Evolutionary conservation across 2,888 invertebrate genomes (phyloP).

Genomic region (Heteropelma amictum): DNA sequence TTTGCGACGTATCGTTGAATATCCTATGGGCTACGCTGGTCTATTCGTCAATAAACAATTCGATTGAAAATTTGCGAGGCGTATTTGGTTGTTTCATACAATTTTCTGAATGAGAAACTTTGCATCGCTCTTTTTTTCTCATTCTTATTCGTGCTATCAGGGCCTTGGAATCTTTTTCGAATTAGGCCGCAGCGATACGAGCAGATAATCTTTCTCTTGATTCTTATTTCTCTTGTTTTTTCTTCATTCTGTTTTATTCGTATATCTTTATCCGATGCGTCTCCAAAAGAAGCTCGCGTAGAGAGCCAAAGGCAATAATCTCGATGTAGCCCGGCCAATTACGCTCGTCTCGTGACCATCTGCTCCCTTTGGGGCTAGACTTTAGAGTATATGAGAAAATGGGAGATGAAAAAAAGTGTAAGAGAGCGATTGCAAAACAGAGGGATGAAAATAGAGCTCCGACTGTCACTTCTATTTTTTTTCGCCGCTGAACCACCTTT

Average conservation of each 20-base stretch:
- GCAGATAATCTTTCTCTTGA: neutral
- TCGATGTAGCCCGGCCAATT: conserved; percentile 73
- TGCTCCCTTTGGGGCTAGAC: conserved; percentile 66
- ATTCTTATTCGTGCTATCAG: conserved; percentile 10
- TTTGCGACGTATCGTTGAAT: no score
- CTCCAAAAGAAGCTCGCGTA: conserved; percentile 47
- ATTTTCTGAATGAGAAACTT: conserved; percentile 9
- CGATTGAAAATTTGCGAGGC: no score
- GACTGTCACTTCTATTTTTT: conserved; percentile 44
- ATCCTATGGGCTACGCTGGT: no score
- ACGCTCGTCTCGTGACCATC: conserved; percentile 76
- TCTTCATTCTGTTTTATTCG: conserved; percentile 1
- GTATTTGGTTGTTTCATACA: no score
- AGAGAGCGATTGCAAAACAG: conserved; percentile 1
- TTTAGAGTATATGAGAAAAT: conserved; percentile 43
- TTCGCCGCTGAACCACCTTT: conserved; percentile 16
- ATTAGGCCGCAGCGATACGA: conserved; percentile 7
- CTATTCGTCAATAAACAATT: no score
- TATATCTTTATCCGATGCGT: conserved; percentile 36
- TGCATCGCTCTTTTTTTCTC: neutral
- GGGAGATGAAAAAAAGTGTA: conserved; percentile 11
- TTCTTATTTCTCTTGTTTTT: neutral
- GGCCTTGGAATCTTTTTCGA: conserved; percentile 15
- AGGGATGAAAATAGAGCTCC: conserved; percentile 29
- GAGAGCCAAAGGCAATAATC: conserved; percentile 72